Evolutionary conservation across 2,797 vertebrate species (phyloP).

Genomic region (Neomorphus geoffroyi): DNA sequence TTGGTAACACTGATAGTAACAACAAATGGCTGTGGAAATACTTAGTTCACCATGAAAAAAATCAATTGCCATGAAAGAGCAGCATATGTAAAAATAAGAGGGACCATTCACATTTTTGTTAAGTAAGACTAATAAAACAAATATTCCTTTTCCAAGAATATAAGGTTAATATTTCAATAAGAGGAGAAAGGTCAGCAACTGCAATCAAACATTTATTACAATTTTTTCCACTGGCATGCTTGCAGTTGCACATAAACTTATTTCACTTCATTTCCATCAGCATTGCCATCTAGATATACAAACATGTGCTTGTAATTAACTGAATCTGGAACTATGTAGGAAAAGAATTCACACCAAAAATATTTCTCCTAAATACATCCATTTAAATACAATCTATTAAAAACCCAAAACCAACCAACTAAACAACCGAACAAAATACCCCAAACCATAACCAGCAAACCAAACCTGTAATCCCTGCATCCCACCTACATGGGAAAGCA

Average conservation of each 20-base stretch:
- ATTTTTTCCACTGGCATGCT: background rate
- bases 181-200: background rate
- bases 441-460: background rate
- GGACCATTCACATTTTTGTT: background rate
- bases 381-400: background rate
- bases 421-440: background rate
- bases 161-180: background rate
- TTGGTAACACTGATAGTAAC: background rate
- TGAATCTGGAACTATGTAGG: background rate
- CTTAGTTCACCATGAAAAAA: background rate
- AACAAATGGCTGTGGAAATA: background rate
- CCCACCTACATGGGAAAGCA: background rate
- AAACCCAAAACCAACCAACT: background rate
- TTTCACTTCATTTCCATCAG: background rate
- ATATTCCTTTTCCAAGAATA: too few species aligned
- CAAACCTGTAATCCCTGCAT: background rate
- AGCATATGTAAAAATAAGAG: background rate
- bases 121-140: background rate
- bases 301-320: background rate
- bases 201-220: background rate
- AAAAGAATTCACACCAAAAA: background rate
- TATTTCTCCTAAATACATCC: background rate
- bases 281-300: background rate
- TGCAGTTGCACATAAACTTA: background rate
- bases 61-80: background rate